Evolutionary conservation across 2,888 invertebrate genomes (phyloP).

Genomic region (Strigamia maritima): DNA sequence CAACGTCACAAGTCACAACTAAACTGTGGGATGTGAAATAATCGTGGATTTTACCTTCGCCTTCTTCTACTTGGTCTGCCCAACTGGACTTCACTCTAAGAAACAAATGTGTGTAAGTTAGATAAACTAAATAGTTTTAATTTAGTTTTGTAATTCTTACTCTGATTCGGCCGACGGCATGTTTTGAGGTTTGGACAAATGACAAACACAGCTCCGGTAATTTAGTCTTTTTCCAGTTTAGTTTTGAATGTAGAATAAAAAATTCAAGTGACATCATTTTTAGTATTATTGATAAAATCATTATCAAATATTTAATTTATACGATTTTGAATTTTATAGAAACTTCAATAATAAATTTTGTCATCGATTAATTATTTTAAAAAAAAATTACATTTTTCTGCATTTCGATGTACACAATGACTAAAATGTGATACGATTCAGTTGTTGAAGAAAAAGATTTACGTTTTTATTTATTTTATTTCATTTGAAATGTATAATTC

Average conservation of each 20-base stretch:
- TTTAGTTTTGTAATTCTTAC: background rate
- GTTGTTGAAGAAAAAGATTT: background rate
- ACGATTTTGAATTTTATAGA: too few relatives aligned
- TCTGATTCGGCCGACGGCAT: conserved; percentile 17
- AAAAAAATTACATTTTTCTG: background rate
- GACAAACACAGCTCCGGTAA: background rate
- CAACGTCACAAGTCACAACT: background rate
- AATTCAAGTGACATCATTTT: too few relatives aligned
- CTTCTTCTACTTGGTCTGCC: conserved; percentile 37
- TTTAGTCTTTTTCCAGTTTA: background rate
- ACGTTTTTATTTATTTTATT: background rate
- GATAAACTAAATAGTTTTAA: background rate
- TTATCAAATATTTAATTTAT: too few relatives aligned
- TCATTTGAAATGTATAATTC: too few relatives aligned
- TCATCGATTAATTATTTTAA: too few relatives aligned
- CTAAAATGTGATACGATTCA: too few relatives aligned
- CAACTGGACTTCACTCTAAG: conserved; percentile 35
- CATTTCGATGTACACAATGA: background rate
- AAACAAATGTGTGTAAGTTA: too few relatives aligned
- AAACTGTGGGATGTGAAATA: background rate
- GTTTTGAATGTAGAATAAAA: background rate
- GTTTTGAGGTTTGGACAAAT: background rate
- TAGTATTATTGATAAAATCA: too few relatives aligned
- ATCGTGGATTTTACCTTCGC: background rate
- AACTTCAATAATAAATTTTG: too few relatives aligned